These are phyloP conservation scores for Hemaris fuciformis DNA, from an alignment of 2,888 invertebrate genomes.

Conservation along the genomic window DNA sequence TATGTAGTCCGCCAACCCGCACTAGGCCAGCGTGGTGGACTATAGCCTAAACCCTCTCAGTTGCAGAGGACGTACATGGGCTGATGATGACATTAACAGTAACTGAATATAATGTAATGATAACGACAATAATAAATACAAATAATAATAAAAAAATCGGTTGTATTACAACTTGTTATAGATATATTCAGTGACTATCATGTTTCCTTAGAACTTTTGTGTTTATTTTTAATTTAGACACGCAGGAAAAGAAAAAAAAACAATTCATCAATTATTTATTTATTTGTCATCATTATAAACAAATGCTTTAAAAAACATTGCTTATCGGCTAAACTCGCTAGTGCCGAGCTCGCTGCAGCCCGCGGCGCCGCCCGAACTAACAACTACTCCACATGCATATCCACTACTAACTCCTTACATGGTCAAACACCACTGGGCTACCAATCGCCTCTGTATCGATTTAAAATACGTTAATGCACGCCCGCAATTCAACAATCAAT, in stretches of 20 bases:
- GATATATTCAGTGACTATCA: no score
- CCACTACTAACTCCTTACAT: background rate
- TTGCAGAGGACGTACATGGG: no score
- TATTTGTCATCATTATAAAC: conserved; percentile 7
- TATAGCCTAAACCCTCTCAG: no score
- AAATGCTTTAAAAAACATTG: background rate
- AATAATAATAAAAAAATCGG: no score
- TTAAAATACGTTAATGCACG: background rate
- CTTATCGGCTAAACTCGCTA: background rate
- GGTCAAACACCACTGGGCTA: background rate
- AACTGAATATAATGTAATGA: no score
- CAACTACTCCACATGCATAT: background rate
- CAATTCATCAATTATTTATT: background rate
- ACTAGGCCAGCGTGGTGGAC: no score
- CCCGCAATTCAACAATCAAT: background rate
- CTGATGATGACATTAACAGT: no score
- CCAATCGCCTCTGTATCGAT: background rate
- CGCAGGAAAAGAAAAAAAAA: background rate
- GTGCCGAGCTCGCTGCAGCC: background rate
- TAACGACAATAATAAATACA: no score
- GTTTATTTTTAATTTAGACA: background rate
- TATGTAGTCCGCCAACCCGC: no score
- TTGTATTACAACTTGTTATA: no score
- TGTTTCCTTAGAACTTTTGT: no score
- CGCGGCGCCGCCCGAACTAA: no score